Evolutionary conservation across 2,888 invertebrate species (phyloP), one percentile per base, ranked within the genome.

Genomic region (Cerastis rubricosa): DNA sequence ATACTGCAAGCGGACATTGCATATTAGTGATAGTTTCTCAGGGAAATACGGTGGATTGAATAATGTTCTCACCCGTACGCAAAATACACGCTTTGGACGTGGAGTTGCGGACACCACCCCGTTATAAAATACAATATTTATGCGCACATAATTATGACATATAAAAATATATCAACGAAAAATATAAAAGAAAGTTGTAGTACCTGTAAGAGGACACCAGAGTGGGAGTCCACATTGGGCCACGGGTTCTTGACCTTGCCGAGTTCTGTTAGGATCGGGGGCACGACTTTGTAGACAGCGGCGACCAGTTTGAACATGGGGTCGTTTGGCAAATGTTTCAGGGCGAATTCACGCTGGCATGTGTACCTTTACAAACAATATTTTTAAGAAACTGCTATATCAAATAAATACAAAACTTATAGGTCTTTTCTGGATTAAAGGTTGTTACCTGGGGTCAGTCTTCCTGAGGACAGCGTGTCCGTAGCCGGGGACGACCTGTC

Each of bases 161-260:
- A 35, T 3, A 35, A 35, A 2, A 35, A 35, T 35, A 35, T 2
- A 35, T 2, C 35, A 35, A 35, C 35, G 35, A 66, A 25, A 17
- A 29, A 59, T 63, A 45, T 6, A 54, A 45, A 54, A 64, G 2
- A 7, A 14, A 25, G 17, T 64, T 17, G 1, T 45, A 19, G 66
- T 89, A 98, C 98, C 98, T 98, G 98, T 88, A 99, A 97, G 70
- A 99, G 97, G 69, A 99, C 99, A 87, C 99, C 99, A 85, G 99
- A 99, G 97, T 99, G 99, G 40, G 99, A 99, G 96, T 99, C 99
- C 89, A 99, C 99, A 94, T 99, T 99, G 87, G 99, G 99, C 99
- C 99, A 99, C 83, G 99, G 99, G 97, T 99, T 99, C 97, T 99
- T 99, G 80, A 99, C 99, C 96, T 99, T 99, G 92, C 99, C 99